These are phyloP conservation scores for Sebastiscus tertius DNA, from an alignment of 2,797 vertebrate genomes.

Conservation along the genomic window DNA sequence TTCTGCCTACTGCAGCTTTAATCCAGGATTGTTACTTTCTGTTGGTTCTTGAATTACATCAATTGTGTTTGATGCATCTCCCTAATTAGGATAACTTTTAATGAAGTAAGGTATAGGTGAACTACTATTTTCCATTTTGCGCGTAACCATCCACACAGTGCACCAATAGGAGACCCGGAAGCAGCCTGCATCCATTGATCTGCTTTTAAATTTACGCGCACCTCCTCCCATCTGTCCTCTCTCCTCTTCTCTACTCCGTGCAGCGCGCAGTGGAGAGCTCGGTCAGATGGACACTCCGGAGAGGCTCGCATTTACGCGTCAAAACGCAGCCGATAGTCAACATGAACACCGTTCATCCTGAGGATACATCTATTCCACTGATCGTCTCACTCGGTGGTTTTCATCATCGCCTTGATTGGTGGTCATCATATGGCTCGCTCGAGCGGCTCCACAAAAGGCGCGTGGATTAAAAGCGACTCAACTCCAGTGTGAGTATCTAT, in stretches of 20 bases:
- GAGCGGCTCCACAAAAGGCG: not conserved
- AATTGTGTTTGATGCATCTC: not conserved
- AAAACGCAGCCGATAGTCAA: not conserved
- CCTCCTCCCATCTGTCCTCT: constrained; percentile 6
- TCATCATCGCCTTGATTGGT: not conserved
- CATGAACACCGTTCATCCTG: not conserved
- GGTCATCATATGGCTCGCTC: not conserved
- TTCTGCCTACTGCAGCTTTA: no score
- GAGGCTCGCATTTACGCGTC: constrained; percentile 27
- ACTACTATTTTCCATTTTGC: not conserved
- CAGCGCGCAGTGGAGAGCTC: constrained; percentile 17
- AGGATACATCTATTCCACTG: not conserved
- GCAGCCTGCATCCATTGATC: not conserved
- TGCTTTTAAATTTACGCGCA: not conserved
- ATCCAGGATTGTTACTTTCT: not conserved
- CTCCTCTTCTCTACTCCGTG: not conserved
- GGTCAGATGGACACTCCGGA: constrained; percentile 52
- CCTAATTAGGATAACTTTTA: not conserved
- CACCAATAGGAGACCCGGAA: not conserved
- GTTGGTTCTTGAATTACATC: not conserved
- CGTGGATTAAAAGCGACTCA: constrained; percentile 8
- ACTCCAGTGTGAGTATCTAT: constrained; percentile 59
- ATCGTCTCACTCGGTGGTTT: not conserved
- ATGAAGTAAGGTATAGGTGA: not conserved
- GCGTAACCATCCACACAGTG: not conserved